A percentile compares a stretch with the other conserved stretches of the same genome.
Conservation (phyloP, 2,113 vertebrate species). For the Strix aluco region DNA sequence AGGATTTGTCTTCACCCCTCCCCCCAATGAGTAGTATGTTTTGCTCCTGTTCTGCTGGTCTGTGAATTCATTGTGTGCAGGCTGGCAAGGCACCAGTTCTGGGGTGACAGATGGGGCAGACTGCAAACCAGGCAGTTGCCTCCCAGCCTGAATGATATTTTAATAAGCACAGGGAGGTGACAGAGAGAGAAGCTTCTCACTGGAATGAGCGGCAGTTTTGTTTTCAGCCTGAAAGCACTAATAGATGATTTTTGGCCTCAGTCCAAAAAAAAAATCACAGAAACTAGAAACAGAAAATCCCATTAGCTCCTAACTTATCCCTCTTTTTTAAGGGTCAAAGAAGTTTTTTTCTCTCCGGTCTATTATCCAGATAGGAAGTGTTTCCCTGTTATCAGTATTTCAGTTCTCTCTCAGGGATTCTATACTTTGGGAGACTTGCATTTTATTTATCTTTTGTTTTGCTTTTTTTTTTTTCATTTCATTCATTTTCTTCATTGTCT, state of each 20-base stretch:
- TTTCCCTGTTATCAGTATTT: not conserved
- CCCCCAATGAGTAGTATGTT: not conserved
- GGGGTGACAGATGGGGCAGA: slow-evolving; percentile 61
- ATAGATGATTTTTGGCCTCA: slow-evolving; percentile 38
- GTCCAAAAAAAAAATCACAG: not conserved
- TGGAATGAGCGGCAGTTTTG: slow-evolving; percentile 60
- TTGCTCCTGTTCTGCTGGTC: slow-evolving; percentile 7
- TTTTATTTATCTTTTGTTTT: not conserved
- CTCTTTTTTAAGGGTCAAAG: not conserved
- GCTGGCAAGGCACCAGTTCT: slow-evolving; percentile 45
- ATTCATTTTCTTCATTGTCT: not conserved
- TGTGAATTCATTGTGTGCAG: slow-evolving; percentile 44
- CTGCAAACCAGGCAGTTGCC: slow-evolving; percentile 42
- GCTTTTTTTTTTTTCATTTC: not conserved
- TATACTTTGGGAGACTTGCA: not conserved
- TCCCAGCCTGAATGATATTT: slow-evolving; percentile 60
- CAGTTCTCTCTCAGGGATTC: not conserved
- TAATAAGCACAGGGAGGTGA: slow-evolving; percentile 65
- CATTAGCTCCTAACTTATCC: not conserved
- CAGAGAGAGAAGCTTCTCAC: slow-evolving; percentile 30
- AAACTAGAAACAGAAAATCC: slow-evolving; percentile 14
- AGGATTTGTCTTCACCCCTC: not conserved
- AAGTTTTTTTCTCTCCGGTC: not conserved
- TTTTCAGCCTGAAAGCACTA: slow-evolving; percentile 59
- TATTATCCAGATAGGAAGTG: not conserved